These are phyloP conservation scores for Epinephelus coioides DNA, from an alignment of 2,797 vertebrate genomes.

Conservation along the genomic window DNA sequence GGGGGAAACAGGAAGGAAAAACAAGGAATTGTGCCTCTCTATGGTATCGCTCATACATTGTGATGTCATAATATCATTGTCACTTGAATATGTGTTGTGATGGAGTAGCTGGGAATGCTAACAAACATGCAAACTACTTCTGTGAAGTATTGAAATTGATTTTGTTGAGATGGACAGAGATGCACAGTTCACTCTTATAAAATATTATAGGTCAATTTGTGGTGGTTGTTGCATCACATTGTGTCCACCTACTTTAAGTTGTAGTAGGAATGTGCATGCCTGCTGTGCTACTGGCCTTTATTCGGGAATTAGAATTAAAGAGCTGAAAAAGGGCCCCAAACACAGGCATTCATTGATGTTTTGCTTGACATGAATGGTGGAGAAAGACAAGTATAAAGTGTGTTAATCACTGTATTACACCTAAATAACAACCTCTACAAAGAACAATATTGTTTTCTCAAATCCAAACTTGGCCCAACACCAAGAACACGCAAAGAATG, in stretches of 20 bases:
- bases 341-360: slow-evolving; percentile 16
- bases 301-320: neutral
- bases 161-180: neutral
- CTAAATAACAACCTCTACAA: slow-evolving; percentile 46
- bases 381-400: neutral
- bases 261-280: neutral
- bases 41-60: neutral
- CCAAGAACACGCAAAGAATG: slow-evolving; percentile 56
- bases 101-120: neutral
- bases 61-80: neutral
- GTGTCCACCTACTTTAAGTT: neutral
- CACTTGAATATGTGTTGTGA: neutral
- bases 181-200: too few species aligned
- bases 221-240: neutral
- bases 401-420: slow-evolving; percentile 36
- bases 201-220: neutral
- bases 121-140: neutral
- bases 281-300: neutral
- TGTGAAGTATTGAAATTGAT: neutral
- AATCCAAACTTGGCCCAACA: slow-evolving; percentile 49
- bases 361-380: neutral
- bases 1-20: too few species aligned
- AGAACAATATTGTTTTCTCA: slow-evolving; percentile 51
- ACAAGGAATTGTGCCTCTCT: too few species aligned
- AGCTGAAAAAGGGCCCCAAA: neutral